A percentile compares a stretch with the other conserved stretches of the same genome.
Conservation (phyloP, 2,113 vertebrate genomes). For the Vulpes ferrilata region DNA sequence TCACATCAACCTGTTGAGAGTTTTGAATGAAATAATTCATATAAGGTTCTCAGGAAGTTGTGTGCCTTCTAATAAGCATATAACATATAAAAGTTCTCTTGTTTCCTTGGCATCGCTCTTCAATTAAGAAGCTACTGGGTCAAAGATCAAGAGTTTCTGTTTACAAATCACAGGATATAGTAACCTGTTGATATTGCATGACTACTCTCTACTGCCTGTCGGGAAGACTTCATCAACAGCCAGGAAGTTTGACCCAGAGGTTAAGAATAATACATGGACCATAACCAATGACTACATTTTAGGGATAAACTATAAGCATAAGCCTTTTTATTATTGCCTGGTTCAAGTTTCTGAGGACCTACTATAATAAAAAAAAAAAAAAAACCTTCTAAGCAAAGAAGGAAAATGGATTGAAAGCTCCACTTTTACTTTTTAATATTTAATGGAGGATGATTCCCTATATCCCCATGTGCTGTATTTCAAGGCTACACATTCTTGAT, state of each 20-base stretch:
- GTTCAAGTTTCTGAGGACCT: not conserved
- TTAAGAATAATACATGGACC: not conserved
- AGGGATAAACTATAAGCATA: not conserved
- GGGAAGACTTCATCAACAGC: not conserved
- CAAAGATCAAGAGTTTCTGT: not conserved
- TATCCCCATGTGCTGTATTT: constrained; percentile 56
- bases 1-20: not conserved
- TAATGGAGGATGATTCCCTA: constrained; percentile 17
- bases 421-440: constrained; percentile 66
- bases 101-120: not conserved
- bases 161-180: not conserved
- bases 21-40: not conserved
- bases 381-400: constrained; percentile 17
- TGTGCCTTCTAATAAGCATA: not conserved
- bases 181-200: not conserved
- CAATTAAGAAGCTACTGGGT: not conserved
- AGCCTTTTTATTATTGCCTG: not conserved
- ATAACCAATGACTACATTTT: not conserved
- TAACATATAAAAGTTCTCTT: not conserved
- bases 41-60: not conserved
- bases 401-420: constrained; percentile 30
- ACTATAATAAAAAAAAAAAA: not conserved
- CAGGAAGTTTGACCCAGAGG: not conserved
- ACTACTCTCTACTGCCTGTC: not conserved
- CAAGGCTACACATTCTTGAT: constrained; percentile 70